Base-by-base conservation (phyloP, 2,888 invertebrate genomes). In the Apamea crenata region DNA sequence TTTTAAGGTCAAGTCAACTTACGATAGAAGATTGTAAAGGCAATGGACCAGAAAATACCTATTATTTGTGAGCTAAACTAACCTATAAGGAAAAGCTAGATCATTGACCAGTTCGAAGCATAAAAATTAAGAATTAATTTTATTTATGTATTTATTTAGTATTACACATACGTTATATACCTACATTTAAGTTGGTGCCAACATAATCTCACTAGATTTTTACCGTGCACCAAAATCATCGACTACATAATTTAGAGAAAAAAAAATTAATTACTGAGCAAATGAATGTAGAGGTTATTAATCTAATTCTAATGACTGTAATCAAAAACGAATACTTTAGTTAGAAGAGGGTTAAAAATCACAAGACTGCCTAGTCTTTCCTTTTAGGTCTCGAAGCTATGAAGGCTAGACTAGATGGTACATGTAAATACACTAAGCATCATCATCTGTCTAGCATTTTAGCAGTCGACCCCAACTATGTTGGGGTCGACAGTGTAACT, bases 1-100 rank as follows among this genome's bases (percentile, higher is more conserved):
- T 36, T 44, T 36, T 72, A 82, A 50, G 63, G 74, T 50, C 29
- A 81, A 65, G 21, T 44, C 59, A 16, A 2, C 21, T 59, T n/a
- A 29, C 8, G 14, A 53, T 16, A 36, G 18, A 72, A 44, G 2
- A 82, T 47, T 16, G 6, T 25, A 47, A 56, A 18, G 40, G 75
- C 76, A 82, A 65, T 50, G 65, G 25, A 36, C 25, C 29, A 6
- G 36, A n/a, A 44, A 44, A 56, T 74, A 63, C 32, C 53, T 53
- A 21, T 5, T 73, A 40, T 18, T 47, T 56, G 2, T 32, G n/a
- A 53, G 32, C 8, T n/a, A 32, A 71, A 32, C 10, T 1, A 18
- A 72, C 4, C 25, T 18, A 47, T 21, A 6, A 50, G 6, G 1
- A 47, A 36, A 56, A 56, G 10, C 36, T 61, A 61, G 50, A 61